phyloP scores from a whole-genome alignment of 2,113 vertebrate species.

The Myotis davidii region DNA sequence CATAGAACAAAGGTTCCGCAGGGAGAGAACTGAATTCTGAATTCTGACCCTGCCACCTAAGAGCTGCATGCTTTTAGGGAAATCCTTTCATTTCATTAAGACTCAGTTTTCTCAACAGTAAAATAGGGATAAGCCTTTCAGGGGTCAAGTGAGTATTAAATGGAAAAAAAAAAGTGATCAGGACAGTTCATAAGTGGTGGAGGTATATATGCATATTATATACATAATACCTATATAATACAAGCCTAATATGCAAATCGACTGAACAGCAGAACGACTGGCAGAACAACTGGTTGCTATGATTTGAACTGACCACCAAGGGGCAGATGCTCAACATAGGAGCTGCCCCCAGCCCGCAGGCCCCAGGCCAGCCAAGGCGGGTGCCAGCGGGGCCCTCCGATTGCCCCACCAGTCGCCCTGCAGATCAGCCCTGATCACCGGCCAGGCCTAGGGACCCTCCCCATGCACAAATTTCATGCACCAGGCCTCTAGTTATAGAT shows the following conservation, averaged over 20 bases:
- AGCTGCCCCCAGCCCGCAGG: no score
- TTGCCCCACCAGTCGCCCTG: no score
- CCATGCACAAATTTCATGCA: no score
- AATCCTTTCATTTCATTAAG: not conserved
- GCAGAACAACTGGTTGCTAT: no score
- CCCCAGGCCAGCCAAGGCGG: no score
- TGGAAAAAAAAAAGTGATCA: not conserved
- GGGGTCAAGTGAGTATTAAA: not conserved
- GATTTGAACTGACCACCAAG: no score
- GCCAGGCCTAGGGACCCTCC: no score
- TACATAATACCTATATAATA: not conserved
- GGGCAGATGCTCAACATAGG: no score
- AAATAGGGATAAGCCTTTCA: not conserved
- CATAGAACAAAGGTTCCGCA: not conserved
- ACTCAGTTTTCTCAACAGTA: not conserved
- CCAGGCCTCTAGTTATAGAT: not conserved
- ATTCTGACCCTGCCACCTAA: not conserved
- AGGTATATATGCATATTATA: not conserved
- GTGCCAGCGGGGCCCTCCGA: no score
- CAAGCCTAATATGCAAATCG: no score
- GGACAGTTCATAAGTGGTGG: not conserved
- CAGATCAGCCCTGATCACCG: no score
- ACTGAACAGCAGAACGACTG: no score
- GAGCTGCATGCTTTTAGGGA: not conserved
- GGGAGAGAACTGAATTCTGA: not conserved